phyloP scores from a whole-genome alignment of 1,140 invertebrate genomes.

The Drosophila arizonae region DNA sequence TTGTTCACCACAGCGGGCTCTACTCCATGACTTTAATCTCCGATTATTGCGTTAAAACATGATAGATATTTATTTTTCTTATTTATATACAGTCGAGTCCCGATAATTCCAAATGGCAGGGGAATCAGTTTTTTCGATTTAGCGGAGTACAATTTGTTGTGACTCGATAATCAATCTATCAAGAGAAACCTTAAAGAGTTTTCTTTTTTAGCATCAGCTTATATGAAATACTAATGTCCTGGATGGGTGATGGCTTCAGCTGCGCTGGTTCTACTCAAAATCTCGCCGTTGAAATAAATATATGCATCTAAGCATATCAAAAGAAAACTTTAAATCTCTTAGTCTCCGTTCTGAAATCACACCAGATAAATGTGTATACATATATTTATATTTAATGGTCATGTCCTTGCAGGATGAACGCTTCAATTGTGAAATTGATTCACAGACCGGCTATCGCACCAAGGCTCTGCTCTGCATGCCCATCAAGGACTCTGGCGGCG shows the following conservation, averaged over 20 bases:
- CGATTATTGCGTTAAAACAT: too few species aligned
- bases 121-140: too few species aligned
- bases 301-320: too few species aligned
- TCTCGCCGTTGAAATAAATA: too few species aligned
- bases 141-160: too few species aligned
- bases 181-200: neutral
- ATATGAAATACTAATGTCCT: neutral
- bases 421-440: conserved; percentile 97
- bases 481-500: conserved; percentile 96
- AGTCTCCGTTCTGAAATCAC: too few species aligned
- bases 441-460: conserved; percentile 95
- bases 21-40: too few species aligned
- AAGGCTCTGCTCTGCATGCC: conserved; percentile 97
- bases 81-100: neutral
- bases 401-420: conserved; percentile 88
- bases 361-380: too few species aligned
- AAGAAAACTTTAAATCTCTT: too few species aligned
- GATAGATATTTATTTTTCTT: neutral
- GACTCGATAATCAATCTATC: too few species aligned
- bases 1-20: neutral
- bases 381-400: neutral
- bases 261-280: too few species aligned
- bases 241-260: conserved; percentile 94
- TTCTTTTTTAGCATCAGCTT: neutral
- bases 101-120: too few species aligned